These are phyloP conservation scores for Carterocephalus palaemon DNA, from an alignment of 2,888 invertebrate genomes.

Conservation along the genomic window DNA sequence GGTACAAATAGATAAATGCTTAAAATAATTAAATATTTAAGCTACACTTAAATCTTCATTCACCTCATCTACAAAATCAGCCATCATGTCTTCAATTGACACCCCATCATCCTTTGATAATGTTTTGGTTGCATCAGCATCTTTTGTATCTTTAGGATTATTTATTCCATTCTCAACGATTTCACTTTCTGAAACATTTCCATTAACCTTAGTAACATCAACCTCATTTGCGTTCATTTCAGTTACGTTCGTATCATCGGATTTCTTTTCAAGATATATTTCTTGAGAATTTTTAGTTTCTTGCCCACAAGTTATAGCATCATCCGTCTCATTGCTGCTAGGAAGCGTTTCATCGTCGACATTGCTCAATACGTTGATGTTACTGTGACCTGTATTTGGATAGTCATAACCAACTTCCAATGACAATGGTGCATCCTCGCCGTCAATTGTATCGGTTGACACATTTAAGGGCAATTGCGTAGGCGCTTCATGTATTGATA, in stretches of 20 bases:
- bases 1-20: too few species aligned
- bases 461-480: constrained; percentile 50
- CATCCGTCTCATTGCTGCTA: constrained; percentile 64
- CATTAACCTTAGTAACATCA: constrained; percentile 45
- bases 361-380: constrained; percentile 50
- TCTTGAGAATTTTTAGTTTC: constrained; percentile 49
- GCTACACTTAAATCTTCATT: constrained; percentile 40
- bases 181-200: constrained; percentile 33
- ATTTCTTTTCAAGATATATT: constrained; percentile 34
- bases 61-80: constrained; percentile 72
- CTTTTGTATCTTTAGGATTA: constrained; percentile 16
- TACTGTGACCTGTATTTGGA: constrained; percentile 41
- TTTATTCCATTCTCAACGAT: constrained; percentile 33
- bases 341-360: constrained; percentile 62
- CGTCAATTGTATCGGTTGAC: constrained; percentile 45
- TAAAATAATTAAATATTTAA: constrained; percentile 3
- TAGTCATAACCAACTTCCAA: constrained; percentile 58
- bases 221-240: constrained; percentile 22
- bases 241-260: constrained; percentile 28
- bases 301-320: constrained; percentile 67
- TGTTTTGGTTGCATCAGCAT: constrained; percentile 28
- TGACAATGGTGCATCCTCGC: constrained; percentile 46
- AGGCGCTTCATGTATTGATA: constrained; percentile 40
- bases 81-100: constrained; percentile 66
- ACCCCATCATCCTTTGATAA: constrained; percentile 34